Conservation (phyloP, 2,888 invertebrate species). For the Odontocerum albicorne region DNA sequence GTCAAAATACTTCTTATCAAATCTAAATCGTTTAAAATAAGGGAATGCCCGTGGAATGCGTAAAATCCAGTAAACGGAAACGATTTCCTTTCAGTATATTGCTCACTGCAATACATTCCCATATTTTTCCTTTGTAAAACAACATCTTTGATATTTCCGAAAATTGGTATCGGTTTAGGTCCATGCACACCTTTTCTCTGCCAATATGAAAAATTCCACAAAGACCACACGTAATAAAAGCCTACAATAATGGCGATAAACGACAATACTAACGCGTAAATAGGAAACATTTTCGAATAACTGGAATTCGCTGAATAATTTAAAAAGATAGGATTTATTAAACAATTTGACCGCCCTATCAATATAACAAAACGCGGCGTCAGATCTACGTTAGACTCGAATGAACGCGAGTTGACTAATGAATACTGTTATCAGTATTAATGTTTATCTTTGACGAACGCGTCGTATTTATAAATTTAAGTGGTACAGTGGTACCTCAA, state of each 20-base stretch:
- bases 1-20: slow-evolving; percentile 41
- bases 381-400: too few species aligned
- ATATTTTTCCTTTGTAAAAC: slow-evolving; percentile 41
- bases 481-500: too few species aligned
- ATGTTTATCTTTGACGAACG: too few species aligned
- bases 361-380: too few species aligned
- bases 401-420: too few species aligned
- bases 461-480: too few species aligned
- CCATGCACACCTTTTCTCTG: slow-evolving; percentile 57
- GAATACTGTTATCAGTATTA: too few species aligned
- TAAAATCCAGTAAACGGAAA: slow-evolving; percentile 41
- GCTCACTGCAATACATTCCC: slow-evolving; percentile 23
- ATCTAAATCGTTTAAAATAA: slow-evolving; percentile 43
- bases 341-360: too few species aligned
- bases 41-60: slow-evolving; percentile 40
- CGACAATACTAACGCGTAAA: not conserved
- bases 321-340: too few species aligned
- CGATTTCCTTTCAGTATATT: slow-evolving; percentile 22
- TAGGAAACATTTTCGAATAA: too few species aligned
- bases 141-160: slow-evolving; percentile 62
- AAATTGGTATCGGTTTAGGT: slow-evolving; percentile 61
- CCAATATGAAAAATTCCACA: slow-evolving; percentile 61
- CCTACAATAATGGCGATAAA: not conserved
- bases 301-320: too few species aligned
- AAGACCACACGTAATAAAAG: slow-evolving; percentile 37